These are phyloP conservation scores for Amblyteles armatorius DNA, from an alignment of 2,888 invertebrate species.

Conservation along the genomic window DNA sequence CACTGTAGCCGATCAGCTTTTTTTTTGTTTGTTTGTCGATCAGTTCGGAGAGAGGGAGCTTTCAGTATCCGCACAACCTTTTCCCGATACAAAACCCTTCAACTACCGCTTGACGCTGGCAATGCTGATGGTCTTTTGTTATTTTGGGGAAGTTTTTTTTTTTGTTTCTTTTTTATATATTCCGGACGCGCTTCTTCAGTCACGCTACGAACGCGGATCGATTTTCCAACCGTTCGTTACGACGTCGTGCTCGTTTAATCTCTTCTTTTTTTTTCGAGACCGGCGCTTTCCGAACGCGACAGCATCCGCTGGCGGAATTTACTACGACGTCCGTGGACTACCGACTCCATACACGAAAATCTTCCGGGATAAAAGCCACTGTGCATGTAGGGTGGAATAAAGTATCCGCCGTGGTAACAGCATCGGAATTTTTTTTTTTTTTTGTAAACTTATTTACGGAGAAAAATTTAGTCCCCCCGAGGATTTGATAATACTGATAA, in stretches of 20 bases:
- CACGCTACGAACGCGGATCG: slow-evolving; percentile 27
- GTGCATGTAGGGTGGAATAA: slow-evolving; percentile 30
- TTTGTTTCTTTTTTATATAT: slow-evolving; percentile 3
- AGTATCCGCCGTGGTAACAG: slow-evolving; percentile 31
- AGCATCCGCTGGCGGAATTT: slow-evolving; percentile 17
- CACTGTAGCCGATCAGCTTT: not conserved
- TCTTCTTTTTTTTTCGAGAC: slow-evolving; percentile 1
- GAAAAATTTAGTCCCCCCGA: not conserved
- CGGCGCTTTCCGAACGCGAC: slow-evolving; percentile 39
- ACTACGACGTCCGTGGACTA: slow-evolving; percentile 36
- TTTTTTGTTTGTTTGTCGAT: not conserved
- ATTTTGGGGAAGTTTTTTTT: not conserved
- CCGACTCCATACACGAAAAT: slow-evolving; percentile 37
- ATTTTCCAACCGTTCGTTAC: slow-evolving; percentile 41
- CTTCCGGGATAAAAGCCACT: slow-evolving; percentile 22
- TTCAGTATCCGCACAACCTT: not conserved
- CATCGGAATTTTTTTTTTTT: slow-evolving; percentile 10
- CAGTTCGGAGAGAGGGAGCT: not conserved
- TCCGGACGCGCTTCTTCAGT: slow-evolving; percentile 18
- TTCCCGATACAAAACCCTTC: slow-evolving; percentile 26
- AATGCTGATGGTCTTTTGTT: slow-evolving; percentile 7
- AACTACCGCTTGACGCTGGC: not conserved
- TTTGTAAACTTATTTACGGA: not conserved
- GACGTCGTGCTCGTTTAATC: slow-evolving; percentile 44
- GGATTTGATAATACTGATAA: no score